Base-by-base conservation (phyloP, 2,888 invertebrate species). In the Cerceris ruficornis region DNA sequence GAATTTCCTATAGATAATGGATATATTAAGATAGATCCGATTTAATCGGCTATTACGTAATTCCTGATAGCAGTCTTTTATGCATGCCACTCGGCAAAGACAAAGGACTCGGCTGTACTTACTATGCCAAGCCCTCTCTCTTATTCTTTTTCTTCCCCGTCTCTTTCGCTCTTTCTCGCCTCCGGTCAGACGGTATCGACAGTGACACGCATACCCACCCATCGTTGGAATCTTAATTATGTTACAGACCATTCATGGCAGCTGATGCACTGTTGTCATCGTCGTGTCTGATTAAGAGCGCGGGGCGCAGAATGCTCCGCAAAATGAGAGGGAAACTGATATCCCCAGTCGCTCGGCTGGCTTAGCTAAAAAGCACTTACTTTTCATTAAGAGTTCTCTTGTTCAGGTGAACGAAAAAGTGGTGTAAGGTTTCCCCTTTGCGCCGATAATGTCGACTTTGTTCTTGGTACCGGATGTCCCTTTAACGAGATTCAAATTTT, bases 201-300 rank as follows among this genome's bases (percentile, higher is more conserved):
- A 69, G 66, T 75, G 78, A 68, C 65, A 43, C 70, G 67, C 75
- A 73, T 59, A 54, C 52, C 72, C 74, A 73, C 49, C 60, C 65
- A 64, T 39, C 69, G n/a, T 68, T 79, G 87, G 89, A 90, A 90
- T 89, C 88, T 87, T 89, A 90, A 90, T 90, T 86, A 86, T 85
- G 77, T 87, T 82, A 85, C 82, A 77, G 86, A 77, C 83, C 85
- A 88, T 88, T 87, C 85, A 83, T 84, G 83, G 83, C 83, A 80
- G 76, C 82, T 77, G 84, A 84, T 80, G 83, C 67, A 66, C 74
- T 81, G 80, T 82, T 76, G 78, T 83, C 80, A 54, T 81, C 80
- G 82, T 74, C 78, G 57, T 71, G 80, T 84, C 82, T 66, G 84
- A 85, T 86, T 82, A 83, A 39, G 28, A 28, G 28, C 28, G 28